phyloP scores from a whole-genome alignment of 1,140 invertebrate species.

The Microvelia longipes region DNA sequence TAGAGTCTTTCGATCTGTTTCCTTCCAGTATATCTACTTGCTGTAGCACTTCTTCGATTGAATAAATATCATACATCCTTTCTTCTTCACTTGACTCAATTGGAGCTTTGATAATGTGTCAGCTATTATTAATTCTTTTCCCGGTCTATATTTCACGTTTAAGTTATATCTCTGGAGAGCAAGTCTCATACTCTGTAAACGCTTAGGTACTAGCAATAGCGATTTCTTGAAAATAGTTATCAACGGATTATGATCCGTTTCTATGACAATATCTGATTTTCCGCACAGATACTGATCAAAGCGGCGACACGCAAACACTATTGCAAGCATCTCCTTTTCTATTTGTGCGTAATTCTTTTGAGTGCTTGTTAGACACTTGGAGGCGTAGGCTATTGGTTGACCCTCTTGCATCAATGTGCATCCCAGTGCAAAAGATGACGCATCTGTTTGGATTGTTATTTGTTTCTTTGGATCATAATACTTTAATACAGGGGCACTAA shows the following conservation, averaged over 20 bases:
- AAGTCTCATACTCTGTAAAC: background rate
- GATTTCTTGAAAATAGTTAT: background rate
- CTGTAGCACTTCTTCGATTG: background rate
- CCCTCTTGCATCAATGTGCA: background rate
- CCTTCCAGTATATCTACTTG: background rate
- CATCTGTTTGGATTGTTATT: background rate
- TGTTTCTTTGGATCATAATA: background rate
- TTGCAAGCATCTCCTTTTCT: background rate
- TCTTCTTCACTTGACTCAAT: background rate
- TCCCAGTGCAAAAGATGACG: background rate
- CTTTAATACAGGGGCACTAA: background rate
- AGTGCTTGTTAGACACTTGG: background rate
- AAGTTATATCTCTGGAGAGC: background rate
- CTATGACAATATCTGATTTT: background rate
- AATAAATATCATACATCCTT: background rate
- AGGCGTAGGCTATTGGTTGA: background rate
- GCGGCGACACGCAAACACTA: background rate
- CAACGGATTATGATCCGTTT: background rate
- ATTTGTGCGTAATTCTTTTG: background rate
- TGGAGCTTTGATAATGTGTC: background rate
- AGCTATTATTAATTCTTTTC: background rate
- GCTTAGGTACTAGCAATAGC: background rate
- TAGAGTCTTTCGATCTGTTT: background rate
- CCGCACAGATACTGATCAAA: background rate
- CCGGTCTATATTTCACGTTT: background rate